Evolutionary conservation across 2,113 vertebrate species (phyloP), one percentile per base, ranked within the genome.

Genomic region (Ammodytes marinus): DNA sequence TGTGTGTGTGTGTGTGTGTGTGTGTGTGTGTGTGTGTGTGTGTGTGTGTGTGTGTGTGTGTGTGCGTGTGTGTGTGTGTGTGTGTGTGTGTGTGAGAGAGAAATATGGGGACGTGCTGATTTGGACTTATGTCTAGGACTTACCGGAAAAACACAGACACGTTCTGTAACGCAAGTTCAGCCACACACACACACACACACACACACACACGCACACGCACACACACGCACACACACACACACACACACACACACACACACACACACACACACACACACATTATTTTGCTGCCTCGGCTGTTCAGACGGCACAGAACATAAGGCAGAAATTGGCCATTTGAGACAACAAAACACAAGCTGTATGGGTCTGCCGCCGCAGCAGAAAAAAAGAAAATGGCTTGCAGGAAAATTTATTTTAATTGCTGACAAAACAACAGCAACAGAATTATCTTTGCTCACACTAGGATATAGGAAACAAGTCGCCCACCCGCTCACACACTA

Each of bases 281-380:
- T 89, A 88, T 88, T 90, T 79, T 89, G 87, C 92, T 86, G 91
- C 83, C 75, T 89, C 84, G 69, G 83, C 87, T 83, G 79, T 85
- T 93, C 80, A 86, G 77, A 88, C 80, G 85, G 87, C 61, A 43
- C 71, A 57, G 79, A 91, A 76, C 89, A 92, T 86, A 91, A 84
- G 86, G 88, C 84, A 90, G 88, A 91, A 92, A 93, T 91, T 92
- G 90, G 89, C 80, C 91, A 87, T 90, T 89, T 83, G 90, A 89
- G 92, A 92, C 82, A 46, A 75, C 80, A 83, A 77, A 80, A 82
- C 74, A 88, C 82, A 84, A 82, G 69, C 87, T 88, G 81, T 74
- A 80, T 50, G 80, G 27, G 72, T 88, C 71, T 73, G 85, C 79
- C 61, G 86, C 81, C 71, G 89, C 65, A 74, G 77, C 82, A 64